Conservation (phyloP, 2,797 vertebrate species). For the Chaetophractus vellerosus region DNA sequence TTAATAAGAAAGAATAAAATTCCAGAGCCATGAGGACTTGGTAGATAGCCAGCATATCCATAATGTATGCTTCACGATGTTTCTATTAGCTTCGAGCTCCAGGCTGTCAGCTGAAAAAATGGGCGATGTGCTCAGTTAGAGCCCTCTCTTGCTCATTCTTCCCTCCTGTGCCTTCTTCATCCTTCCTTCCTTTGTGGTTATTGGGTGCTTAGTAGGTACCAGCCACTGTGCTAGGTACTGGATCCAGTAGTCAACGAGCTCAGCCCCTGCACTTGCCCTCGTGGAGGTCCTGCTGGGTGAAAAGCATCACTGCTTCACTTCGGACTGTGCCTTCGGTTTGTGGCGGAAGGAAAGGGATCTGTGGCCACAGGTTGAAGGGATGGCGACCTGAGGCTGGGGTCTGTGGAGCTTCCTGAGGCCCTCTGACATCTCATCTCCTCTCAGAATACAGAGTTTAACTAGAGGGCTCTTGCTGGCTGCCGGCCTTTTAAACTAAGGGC, state of each 20-base stretch:
- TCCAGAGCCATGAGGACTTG: neutral
- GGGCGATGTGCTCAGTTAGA: neutral
- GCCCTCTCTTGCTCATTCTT: neutral
- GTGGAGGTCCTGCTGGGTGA: neutral
- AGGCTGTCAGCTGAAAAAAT: neutral
- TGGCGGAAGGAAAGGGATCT: neutral
- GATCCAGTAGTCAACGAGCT: neutral
- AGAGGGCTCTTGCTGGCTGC: neutral
- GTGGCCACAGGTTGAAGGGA: neutral
- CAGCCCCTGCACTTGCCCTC: neutral
- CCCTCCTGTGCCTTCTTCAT: neutral
- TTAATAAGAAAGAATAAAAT: neutral
- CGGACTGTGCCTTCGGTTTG: neutral
- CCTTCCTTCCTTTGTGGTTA: neutral
- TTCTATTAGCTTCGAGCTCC: neutral
- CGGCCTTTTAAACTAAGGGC: neutral
- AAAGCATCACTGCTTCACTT: neutral
- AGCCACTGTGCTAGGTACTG: neutral
- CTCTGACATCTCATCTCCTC: neutral
- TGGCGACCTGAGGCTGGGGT: neutral
- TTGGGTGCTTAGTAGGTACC: neutral
- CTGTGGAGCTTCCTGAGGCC: neutral
- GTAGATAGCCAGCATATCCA: neutral
- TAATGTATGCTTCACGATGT: neutral
- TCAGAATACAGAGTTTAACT: neutral